Evolutionary conservation across 2,797 vertebrate species (phyloP).

Genomic region (Propithecus deckenii): DNA sequence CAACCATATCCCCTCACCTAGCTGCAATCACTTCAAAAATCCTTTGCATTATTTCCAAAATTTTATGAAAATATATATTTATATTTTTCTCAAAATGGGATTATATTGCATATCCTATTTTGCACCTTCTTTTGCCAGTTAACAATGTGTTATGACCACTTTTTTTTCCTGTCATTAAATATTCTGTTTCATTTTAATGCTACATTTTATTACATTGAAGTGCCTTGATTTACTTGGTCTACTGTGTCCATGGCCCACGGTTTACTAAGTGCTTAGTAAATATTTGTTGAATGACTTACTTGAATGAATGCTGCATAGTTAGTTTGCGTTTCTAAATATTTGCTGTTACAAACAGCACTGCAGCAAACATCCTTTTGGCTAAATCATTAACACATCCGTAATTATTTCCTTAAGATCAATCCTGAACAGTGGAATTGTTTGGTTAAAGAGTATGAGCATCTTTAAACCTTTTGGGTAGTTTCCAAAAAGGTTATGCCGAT

Average conservation of each 20-base stretch:
- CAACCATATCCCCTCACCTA: neutral
- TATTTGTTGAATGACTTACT: constrained; percentile 72
- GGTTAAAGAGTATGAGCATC: neutral
- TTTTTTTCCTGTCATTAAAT: neutral
- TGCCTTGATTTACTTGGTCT: constrained; percentile 22
- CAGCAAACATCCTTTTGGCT: constrained; percentile 60
- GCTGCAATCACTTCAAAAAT: neutral
- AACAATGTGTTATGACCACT: neutral
- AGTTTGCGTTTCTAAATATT: constrained; percentile 73
- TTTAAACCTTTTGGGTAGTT: constrained; percentile 9
- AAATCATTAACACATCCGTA: constrained; percentile 59
- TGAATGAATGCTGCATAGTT: constrained; percentile 47
- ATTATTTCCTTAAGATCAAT: constrained; percentile 53
- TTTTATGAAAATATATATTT: neutral
- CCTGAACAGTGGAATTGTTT: neutral
- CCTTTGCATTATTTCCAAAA: neutral
- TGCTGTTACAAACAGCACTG: constrained; percentile 54
- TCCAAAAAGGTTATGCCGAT: neutral
- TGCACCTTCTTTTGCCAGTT: neutral
- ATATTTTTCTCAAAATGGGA: neutral
- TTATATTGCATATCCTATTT: neutral
- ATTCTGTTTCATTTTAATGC: neutral
- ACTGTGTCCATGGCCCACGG: neutral
- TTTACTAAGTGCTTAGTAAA: constrained; percentile 67
- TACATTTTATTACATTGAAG: neutral